These are phyloP conservation scores for Mus musculus DNA, from an alignment of 2,113 vertebrate genomes.

Conservation along the genomic window GRCm39 chr3:86976001-86976500, in stretches of 20 bases:
- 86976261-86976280: slow-evolving; percentile 30
- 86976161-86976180: slow-evolving; percentile 10
- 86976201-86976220: not conserved
- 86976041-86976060: not conserved
- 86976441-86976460: not conserved
- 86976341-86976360: not conserved
- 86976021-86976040: not conserved
- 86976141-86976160: not conserved
- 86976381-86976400: slow-evolving; percentile 32
- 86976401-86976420: not conserved
- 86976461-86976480: not conserved
- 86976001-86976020: not conserved
- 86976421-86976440: not conserved
- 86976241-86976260: slow-evolving; percentile 33
- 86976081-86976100: not conserved
- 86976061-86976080: not conserved
- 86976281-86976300: not conserved
- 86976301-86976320: slow-evolving; percentile 15
- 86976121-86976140: not conserved
- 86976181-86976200: not conserved
- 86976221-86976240: not conserved
- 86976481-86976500: not conserved
- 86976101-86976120: not conserved
- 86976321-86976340: not conserved
- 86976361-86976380: not conserved